These are phyloP conservation scores for Norana najaformis DNA, from an alignment of 2,888 invertebrate species.

Conservation along the genomic window DNA sequence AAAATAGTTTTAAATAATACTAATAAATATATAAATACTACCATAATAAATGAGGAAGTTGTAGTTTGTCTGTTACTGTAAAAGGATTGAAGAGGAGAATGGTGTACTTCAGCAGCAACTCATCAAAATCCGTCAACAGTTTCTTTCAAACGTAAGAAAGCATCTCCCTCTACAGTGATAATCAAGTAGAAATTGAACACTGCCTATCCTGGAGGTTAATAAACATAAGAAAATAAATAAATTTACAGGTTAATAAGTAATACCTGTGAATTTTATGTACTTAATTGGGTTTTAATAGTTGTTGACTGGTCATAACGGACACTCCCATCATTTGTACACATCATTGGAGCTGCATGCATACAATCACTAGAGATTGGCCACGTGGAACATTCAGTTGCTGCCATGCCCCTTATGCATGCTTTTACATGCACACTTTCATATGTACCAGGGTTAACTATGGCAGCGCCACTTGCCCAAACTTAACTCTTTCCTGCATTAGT, in stretches of 20 bases:
- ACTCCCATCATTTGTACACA: too few species aligned
- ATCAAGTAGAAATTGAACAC: background rate
- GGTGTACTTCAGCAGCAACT: background rate
- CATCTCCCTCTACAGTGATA: background rate
- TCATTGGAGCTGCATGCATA: too few species aligned
- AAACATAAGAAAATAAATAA: background rate
- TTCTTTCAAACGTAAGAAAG: slow-evolving; percentile 13
- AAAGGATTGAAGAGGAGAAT: slow-evolving; percentile 3
- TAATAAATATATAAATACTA: background rate
- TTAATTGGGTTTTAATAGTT: too few species aligned
- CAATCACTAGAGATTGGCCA: too few species aligned
- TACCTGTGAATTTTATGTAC: background rate
- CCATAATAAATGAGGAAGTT: background rate
- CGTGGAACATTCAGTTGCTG: too few species aligned
- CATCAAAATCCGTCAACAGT: background rate
- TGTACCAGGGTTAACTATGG: too few species aligned
- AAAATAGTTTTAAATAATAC: background rate
- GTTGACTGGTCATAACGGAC: too few species aligned
- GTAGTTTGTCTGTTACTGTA: background rate
- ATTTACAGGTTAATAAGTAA: background rate
- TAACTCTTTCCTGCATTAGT: too few species aligned
- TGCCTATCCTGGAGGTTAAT: background rate
- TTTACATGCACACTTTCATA: too few species aligned
- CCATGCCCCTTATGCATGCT: too few species aligned
- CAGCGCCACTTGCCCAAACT: too few species aligned